A percentile compares a stretch with the other conserved stretches of the same genome.
Evolutionary conservation across 1,140 invertebrate species (phyloP).

Genomic region (Drosophila serrata): DNA sequence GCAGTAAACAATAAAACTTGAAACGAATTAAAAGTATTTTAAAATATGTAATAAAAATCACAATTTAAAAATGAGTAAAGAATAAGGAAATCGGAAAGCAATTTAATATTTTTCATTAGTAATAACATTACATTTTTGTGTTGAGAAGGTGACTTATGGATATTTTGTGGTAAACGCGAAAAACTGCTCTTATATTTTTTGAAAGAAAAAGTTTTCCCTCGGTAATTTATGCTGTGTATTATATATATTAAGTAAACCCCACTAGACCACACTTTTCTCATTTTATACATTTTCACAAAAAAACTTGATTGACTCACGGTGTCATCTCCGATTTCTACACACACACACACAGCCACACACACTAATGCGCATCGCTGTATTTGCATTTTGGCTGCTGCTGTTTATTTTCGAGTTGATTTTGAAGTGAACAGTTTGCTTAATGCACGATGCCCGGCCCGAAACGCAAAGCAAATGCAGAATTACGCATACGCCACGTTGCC

Average conservation of each 20-base stretch:
- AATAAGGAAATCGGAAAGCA: too few species aligned
- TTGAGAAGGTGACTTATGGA: too few species aligned
- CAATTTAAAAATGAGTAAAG: too few species aligned
- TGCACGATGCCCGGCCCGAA: slow-evolving; percentile 50
- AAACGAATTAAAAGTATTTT: too few species aligned
- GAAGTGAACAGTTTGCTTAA: slow-evolving; percentile 84
- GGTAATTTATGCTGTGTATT: too few species aligned
- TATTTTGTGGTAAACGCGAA: too few species aligned
- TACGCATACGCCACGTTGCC: slow-evolving; percentile 76
- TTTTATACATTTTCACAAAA: not conserved
- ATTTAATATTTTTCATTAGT: too few species aligned
- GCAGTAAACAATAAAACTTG: too few species aligned
- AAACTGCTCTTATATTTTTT: too few species aligned
- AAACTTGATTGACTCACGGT: not conserved
- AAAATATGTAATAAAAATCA: too few species aligned
- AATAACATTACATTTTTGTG: too few species aligned
- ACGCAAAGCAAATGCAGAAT: slow-evolving; percentile 70
- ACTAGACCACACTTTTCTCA: not conserved
- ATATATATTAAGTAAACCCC: not conserved
- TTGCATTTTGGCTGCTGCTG: slow-evolving; percentile 70
- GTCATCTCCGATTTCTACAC: slow-evolving; percentile 13
- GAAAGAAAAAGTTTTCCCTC: too few species aligned
- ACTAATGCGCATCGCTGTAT: slow-evolving; percentile 25
- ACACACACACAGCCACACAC: slow-evolving; percentile 12
- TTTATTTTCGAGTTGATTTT: slow-evolving; percentile 84